Conservation (phyloP, 2,113 vertebrate species). For the Oreocharis arfaki region DNA sequence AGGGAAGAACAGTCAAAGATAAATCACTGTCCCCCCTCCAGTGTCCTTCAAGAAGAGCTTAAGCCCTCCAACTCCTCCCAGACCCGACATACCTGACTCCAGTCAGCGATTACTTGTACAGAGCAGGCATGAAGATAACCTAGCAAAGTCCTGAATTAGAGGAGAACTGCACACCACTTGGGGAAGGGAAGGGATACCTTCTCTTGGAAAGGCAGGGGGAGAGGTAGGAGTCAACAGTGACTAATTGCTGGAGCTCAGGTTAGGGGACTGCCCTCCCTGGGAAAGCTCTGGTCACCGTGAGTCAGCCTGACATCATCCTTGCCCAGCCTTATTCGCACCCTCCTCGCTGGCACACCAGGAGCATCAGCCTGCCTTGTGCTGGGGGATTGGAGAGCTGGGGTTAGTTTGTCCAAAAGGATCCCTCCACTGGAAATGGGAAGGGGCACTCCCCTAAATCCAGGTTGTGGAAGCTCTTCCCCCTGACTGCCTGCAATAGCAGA, state of each 20-base stretch:
- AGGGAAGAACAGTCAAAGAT: background rate
- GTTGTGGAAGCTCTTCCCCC: background rate
- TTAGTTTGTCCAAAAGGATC: background rate
- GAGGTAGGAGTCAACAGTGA: background rate
- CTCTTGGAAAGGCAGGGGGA: background rate
- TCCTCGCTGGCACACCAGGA: background rate
- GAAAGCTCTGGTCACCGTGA: background rate
- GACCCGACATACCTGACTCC: background rate
- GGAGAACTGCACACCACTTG: background rate
- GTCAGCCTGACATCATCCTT: background rate
- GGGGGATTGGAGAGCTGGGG: background rate
- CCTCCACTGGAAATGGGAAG: background rate
- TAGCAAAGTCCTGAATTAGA: background rate
- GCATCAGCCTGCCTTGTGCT: background rate
- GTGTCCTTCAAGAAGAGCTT: background rate
- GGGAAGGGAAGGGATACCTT: background rate
- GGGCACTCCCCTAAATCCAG: background rate
- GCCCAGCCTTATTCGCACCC: background rate
- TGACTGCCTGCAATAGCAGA: too few species aligned
- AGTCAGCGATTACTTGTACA: background rate
- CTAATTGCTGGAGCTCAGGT: background rate
- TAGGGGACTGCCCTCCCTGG: background rate
- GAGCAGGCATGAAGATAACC: background rate
- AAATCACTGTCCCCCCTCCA: background rate
- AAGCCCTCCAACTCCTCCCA: background rate